Conservation (phyloP, 2,797 vertebrate genomes). For the Neosilurus mollespiculum region DNA sequence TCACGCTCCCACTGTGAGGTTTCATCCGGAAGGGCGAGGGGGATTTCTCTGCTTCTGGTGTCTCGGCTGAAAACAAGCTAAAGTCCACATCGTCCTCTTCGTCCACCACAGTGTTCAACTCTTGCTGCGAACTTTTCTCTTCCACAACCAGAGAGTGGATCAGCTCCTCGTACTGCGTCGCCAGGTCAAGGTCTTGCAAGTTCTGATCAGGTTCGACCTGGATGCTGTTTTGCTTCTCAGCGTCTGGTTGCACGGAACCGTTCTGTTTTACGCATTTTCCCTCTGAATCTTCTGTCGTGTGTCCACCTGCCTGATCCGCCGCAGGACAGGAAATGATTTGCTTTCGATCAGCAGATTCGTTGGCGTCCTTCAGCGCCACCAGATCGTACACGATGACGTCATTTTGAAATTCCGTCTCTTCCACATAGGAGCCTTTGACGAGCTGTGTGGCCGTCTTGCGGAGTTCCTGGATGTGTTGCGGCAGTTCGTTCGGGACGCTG, state of each 20-base stretch:
- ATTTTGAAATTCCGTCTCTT: slow-evolving; percentile 95
- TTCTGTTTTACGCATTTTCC: slow-evolving; percentile 60
- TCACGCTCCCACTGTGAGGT: slow-evolving; percentile 62
- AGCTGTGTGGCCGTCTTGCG: slow-evolving; percentile 86
- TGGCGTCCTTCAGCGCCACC: slow-evolving; percentile 85
- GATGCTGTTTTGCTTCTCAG: slow-evolving; percentile 46
- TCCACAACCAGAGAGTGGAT: slow-evolving; percentile 82
- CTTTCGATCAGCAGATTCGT: slow-evolving; percentile 56
- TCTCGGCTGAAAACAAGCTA: slow-evolving; percentile 78
- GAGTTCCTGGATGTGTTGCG: slow-evolving; percentile 92
- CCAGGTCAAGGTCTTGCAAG: slow-evolving; percentile 73
- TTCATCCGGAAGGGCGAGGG: slow-evolving; percentile 76
- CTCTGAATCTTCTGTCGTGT: not conserved
- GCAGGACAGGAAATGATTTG: not conserved
- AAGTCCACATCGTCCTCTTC: slow-evolving; percentile 78
- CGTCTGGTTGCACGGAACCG: slow-evolving; percentile 54
- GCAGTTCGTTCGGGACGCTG: slow-evolving; percentile 68
- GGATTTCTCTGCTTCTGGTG: slow-evolving; percentile 77
- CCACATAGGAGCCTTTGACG: slow-evolving; percentile 89
- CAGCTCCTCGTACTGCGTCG: slow-evolving; percentile 87
- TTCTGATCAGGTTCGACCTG: slow-evolving; percentile 39
- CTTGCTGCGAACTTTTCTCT: slow-evolving; percentile 58
- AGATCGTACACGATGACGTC: slow-evolving; percentile 93
- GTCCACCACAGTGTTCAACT: slow-evolving; percentile 63
- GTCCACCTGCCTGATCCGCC: not conserved